phyloP scores from a whole-genome alignment of 1,140 invertebrate species.

The Acromyrmex charruanus region DNA sequence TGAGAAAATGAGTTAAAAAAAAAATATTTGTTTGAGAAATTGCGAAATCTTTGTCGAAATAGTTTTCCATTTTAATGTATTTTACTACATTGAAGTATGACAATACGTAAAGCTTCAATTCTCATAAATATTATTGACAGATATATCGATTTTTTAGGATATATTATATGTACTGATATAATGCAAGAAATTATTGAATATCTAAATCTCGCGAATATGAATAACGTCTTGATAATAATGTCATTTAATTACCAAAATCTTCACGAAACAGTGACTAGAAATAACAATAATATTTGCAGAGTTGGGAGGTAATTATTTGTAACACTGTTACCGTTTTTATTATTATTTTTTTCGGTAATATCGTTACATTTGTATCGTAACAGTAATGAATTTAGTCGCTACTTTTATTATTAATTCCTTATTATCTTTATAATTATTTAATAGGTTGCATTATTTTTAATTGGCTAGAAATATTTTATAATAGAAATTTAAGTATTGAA shows the following conservation, averaged over 20 bases:
- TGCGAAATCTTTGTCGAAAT: not conserved
- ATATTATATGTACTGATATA: not conserved
- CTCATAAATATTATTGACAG: not conserved
- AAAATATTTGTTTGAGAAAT: not conserved
- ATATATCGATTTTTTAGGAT: not conserved
- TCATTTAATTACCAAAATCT: not conserved
- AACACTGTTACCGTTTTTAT: no score
- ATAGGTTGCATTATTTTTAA: no score
- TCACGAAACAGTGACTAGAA: not conserved
- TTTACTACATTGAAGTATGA: not conserved
- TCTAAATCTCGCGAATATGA: not conserved
- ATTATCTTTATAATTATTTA: no score
- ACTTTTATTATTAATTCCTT: no score
- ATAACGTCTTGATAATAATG: not conserved
- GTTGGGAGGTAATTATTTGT: no score
- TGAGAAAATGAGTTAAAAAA: no score
- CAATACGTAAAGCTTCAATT: not conserved
- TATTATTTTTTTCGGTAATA: no score
- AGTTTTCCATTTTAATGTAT: not conserved
- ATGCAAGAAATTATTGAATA: not conserved
- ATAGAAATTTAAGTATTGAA: no score
- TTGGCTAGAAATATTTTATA: no score
- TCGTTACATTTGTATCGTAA: no score
- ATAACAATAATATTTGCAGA: not conserved
- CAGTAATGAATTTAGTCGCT: no score